These are phyloP conservation scores for Chiloscyllium punctatum DNA, from an alignment of 2,797 vertebrate species.

Conservation along the genomic window DNA sequence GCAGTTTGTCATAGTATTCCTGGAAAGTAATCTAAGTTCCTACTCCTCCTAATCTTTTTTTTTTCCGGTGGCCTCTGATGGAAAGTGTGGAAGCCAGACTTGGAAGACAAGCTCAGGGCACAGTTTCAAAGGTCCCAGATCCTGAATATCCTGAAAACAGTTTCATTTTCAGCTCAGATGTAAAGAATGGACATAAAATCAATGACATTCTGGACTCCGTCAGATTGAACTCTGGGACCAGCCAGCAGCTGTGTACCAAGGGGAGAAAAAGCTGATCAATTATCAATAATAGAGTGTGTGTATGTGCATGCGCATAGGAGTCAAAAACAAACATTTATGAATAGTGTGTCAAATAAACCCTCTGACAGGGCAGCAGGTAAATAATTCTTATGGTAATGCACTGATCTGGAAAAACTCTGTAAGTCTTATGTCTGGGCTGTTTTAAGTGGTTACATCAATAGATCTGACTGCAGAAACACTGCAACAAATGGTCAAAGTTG, in stretches of 20 bases:
- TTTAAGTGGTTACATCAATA: not conserved
- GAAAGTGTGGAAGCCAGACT: not conserved
- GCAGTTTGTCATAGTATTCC: not conserved
- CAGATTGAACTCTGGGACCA: not conserved
- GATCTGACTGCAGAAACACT: not conserved
- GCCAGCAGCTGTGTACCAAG: not conserved
- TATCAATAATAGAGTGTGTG: too few species aligned
- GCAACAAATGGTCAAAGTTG: not conserved
- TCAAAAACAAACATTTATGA: not conserved
- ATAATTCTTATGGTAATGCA: not conserved
- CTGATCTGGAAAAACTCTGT: not conserved
- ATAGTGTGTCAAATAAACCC: too few species aligned
- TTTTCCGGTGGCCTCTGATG: not conserved
- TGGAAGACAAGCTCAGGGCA: not conserved
- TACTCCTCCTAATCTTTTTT: not conserved
- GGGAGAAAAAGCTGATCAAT: not conserved
- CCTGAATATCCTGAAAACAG: not conserved
- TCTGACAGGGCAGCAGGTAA: not conserved
- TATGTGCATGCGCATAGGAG: not conserved
- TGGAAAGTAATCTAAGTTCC: not conserved
- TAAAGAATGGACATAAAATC: not conserved
- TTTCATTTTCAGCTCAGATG: not conserved
- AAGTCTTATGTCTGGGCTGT: not conserved
- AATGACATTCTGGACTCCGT: not conserved
- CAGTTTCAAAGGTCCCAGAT: not conserved